phyloP scores from a whole-genome alignment of 1,140 invertebrate species.

The Triops longicaudatus region DNA sequence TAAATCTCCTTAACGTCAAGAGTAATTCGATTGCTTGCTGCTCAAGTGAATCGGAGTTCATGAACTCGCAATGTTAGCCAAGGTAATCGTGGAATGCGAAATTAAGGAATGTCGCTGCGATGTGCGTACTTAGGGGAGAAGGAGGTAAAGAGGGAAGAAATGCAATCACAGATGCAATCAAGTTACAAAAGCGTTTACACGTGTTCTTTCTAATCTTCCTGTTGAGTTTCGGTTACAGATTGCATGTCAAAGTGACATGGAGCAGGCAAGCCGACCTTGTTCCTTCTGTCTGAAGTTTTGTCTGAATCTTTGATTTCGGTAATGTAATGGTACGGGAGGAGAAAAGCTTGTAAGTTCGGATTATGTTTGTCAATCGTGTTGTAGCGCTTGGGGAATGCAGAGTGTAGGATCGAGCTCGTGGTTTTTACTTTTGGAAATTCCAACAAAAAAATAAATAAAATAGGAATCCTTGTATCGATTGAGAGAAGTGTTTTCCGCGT shows the following conservation, averaged over 20 bases:
- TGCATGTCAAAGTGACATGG: background rate
- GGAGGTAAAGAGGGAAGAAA: background rate
- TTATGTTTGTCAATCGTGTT: too few species aligned
- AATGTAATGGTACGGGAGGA: too few species aligned
- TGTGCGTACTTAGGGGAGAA: background rate
- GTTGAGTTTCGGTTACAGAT: background rate
- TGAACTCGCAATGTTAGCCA: background rate
- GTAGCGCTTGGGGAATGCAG: too few species aligned
- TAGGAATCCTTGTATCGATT: background rate
- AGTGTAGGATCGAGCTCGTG: too few species aligned
- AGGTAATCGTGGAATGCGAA: background rate
- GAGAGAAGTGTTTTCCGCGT: background rate
- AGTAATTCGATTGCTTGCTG: background rate
- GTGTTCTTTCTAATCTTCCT: background rate
- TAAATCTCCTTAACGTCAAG: too few species aligned
- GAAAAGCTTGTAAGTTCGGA: too few species aligned
- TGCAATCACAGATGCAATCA: background rate
- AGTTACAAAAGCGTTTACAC: background rate
- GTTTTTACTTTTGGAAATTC: too few species aligned
- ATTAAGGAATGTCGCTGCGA: background rate
- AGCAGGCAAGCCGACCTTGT: background rate
- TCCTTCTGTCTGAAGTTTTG: background rate
- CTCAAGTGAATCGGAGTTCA: background rate
- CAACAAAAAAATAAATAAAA: too few species aligned
- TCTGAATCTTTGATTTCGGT: background rate